Conservation (phyloP, 1,140 invertebrate species). For the Episyrphus balteatus region DNA sequence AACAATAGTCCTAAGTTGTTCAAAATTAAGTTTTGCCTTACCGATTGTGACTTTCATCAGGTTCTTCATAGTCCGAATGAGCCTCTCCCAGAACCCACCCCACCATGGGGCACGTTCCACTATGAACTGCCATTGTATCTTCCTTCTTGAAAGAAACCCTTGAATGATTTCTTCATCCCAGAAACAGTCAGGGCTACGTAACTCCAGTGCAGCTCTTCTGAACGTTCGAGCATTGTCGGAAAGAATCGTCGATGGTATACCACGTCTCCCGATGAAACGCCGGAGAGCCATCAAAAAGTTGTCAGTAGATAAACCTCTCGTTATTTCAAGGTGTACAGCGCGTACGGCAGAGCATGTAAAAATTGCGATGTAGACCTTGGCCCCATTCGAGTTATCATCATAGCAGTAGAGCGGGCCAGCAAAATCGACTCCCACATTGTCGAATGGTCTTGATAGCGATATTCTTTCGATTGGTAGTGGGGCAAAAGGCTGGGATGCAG, state of each 20-base stretch:
- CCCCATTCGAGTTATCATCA: not conserved
- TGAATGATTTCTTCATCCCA: not conserved
- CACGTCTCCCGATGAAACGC: constrained; percentile 24
- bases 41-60: too few species aligned
- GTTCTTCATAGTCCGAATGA: too few species aligned
- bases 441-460: not conserved
- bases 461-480: not conserved
- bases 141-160: not conserved
- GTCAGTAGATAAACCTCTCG: constrained; percentile 16
- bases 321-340: constrained; percentile 32
- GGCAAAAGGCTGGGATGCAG: not conserved
- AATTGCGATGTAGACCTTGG: constrained; percentile 23
- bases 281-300: constrained; percentile 20
- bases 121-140: not conserved
- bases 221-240: constrained; percentile 36
- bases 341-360: constrained; percentile 18
- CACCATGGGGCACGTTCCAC: not conserved
- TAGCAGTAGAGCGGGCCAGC: not conserved
- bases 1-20: not conserved
- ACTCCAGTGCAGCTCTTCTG: not conserved
- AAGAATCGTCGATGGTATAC: constrained; percentile 25
- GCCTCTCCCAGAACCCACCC: too few species aligned
- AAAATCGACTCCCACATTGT: not conserved
- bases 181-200: not conserved
- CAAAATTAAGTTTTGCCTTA: too few species aligned